These are phyloP conservation scores for Tringa solitaria DNA, from an alignment of 2,113 vertebrate species.

Conservation along the genomic window DNA sequence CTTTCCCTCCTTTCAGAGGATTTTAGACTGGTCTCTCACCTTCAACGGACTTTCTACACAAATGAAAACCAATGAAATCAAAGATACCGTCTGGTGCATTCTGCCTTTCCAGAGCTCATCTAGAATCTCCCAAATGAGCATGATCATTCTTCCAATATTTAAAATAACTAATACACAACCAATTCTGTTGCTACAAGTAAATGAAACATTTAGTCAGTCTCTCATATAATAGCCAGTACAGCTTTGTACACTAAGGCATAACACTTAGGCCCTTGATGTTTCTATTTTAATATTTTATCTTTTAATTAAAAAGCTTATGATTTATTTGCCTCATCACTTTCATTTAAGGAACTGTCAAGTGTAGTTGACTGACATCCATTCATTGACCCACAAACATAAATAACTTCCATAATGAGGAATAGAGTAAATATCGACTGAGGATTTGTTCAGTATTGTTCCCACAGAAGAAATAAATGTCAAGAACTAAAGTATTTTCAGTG, in stretches of 20 bases:
- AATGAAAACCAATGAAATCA: background rate
- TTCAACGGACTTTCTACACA: background rate
- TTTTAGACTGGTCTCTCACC: background rate
- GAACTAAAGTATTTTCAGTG: background rate
- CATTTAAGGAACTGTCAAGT: background rate
- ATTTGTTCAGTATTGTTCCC: background rate
- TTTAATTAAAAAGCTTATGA: background rate
- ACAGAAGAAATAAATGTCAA: slow-evolving; percentile 1
- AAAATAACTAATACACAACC: background rate
- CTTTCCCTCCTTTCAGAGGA: background rate
- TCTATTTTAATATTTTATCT: background rate
- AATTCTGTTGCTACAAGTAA: background rate
- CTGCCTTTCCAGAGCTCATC: background rate
- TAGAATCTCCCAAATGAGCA: background rate
- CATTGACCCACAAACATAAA: background rate
- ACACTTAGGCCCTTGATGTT: background rate
- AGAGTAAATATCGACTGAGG: background rate
- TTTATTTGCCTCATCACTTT: background rate
- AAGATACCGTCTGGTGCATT: background rate
- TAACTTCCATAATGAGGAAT: background rate
- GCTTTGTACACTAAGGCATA: background rate
- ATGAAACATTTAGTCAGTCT: background rate
- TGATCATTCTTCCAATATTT: background rate
- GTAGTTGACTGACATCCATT: background rate
- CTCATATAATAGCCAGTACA: background rate